A percentile compares a stretch with the other conserved stretches of the same genome.
Conservation (phyloP, 2,888 invertebrate species). For the Axea sp. region DNA sequence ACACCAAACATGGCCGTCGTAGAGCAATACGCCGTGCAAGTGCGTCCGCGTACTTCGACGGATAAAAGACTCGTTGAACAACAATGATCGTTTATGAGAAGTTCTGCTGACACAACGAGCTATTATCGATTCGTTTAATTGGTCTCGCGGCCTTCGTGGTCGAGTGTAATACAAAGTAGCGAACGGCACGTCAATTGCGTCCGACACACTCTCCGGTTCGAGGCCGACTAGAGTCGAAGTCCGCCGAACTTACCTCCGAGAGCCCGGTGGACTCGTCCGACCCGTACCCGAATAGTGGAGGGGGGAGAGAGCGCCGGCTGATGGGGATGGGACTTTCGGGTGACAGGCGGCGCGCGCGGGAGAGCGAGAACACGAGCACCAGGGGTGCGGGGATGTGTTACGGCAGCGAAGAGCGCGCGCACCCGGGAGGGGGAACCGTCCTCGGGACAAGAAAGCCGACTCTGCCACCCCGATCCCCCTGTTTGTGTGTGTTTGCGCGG, state of each 20-base stretch:
- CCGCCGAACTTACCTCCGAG: conserved; percentile 74
- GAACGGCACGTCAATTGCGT: conserved; percentile 64
- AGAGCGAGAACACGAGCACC: conserved; percentile 28
- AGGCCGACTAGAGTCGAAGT: conserved; percentile 78
- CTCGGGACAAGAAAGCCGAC: conserved; percentile 73
- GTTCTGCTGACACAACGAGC: not conserved
- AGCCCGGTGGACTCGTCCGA: conserved; percentile 78
- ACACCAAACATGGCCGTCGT: conserved; percentile 80
- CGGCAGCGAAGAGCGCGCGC: conserved; percentile 62
- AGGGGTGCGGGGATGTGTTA: conserved; percentile 36
- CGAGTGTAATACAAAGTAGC: conserved; percentile 17
- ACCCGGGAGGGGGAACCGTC: conserved; percentile 69
- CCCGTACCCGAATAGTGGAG: conserved; percentile 67
- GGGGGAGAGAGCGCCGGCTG: conserved; percentile 61
- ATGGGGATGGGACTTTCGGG: conserved; percentile 62
- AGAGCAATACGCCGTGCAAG: conserved; percentile 70
- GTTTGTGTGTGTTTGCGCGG: conserved; percentile 63
- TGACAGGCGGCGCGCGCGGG: too few species aligned
- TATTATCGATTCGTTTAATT: conserved; percentile 11
- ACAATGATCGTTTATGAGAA: not conserved
- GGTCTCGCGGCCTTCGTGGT: conserved; percentile 26
- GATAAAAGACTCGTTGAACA: conserved; percentile 20
- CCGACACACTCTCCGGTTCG: conserved; percentile 78
- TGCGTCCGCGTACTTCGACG: conserved; percentile 44
- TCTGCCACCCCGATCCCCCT: conserved; percentile 71